These are phyloP conservation scores for Holocentrus rufus DNA, from an alignment of 2,797 vertebrate species.

Conservation along the genomic window DNA sequence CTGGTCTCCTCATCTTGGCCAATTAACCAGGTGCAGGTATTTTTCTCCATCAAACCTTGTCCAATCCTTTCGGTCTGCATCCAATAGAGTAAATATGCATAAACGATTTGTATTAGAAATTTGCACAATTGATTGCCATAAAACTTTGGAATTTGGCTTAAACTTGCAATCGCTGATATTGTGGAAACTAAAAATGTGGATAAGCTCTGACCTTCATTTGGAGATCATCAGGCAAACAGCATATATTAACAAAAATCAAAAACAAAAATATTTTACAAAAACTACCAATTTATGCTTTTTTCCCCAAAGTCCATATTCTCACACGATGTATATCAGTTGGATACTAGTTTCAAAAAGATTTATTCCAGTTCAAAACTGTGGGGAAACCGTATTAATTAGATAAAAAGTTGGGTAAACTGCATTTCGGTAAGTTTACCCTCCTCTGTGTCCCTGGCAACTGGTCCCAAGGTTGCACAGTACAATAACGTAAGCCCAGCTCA, in stretches of 20 bases:
- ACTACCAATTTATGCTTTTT: background rate
- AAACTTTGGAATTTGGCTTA: background rate
- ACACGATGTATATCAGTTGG: background rate
- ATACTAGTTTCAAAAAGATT: background rate
- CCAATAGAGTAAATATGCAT: background rate
- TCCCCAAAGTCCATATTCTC: background rate
- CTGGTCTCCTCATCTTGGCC: conserved; percentile 51
- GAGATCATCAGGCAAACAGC: background rate
- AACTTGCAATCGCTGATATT: background rate
- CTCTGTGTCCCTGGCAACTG: conserved; percentile 58
- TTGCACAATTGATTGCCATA: background rate
- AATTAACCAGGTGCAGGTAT: conserved; percentile 74
- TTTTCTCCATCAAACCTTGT: conserved; percentile 46
- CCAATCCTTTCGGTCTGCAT: conserved; percentile 17
- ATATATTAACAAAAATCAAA: background rate
- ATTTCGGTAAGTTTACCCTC: conserved; percentile 37
- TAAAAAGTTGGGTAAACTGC: conserved; percentile 14
- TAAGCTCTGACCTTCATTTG: background rate
- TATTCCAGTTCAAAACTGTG: background rate
- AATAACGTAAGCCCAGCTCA: conserved; percentile 24
- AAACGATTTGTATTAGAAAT: conserved; percentile 17
- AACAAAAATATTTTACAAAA: background rate
- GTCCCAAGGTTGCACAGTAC: conserved; percentile 54
- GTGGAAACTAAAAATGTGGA: background rate
- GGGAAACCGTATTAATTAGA: background rate